Evolutionary conservation across 37 sponge, comb jelly and placozoan genomes (phyloP).

Genomic region (Geodia barretti): DNA sequence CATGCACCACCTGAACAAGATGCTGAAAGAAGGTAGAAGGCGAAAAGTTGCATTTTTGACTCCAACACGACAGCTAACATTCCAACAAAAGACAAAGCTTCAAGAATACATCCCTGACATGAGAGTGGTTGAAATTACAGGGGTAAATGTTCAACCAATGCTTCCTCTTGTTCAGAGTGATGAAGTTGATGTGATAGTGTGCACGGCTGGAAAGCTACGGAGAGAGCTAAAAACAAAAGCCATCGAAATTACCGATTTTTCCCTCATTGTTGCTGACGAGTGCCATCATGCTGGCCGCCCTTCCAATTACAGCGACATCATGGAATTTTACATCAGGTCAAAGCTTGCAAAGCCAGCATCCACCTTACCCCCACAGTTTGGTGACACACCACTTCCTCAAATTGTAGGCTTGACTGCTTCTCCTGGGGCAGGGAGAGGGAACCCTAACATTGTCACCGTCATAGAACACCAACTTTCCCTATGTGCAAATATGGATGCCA

Average conservation of each 20-base stretch:
- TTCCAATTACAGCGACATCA: slow-evolving; percentile 32
- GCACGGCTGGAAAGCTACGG: slow-evolving; percentile 60
- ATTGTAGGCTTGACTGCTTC: slow-evolving; percentile 76
- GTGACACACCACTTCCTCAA: slow-evolving; percentile 24
- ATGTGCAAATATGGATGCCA: slow-evolving; percentile 70
- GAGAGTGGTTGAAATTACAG: slow-evolving; percentile 10
- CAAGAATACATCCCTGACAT: slow-evolving; percentile 9
- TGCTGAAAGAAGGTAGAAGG: slow-evolving; percentile 2
- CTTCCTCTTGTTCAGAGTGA: too few relatives aligned
- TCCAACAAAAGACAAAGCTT: slow-evolving; percentile 46
- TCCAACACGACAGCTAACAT: slow-evolving; percentile 42
- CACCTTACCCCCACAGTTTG: too few relatives aligned
- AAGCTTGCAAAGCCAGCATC: too few relatives aligned
- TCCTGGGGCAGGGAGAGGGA: slow-evolving; percentile 75
- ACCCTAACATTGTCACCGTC: slow-evolving; percentile 5
- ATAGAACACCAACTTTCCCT: slow-evolving; percentile 46
- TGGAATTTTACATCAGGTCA: slow-evolving; percentile 44
- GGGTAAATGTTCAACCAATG: too few relatives aligned
- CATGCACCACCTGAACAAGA: slow-evolving; percentile 44
- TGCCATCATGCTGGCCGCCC: slow-evolving; percentile 53
- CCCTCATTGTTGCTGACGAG: slow-evolving; percentile 59
- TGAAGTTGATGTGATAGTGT: slow-evolving; percentile 55
- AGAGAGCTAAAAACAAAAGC: not conserved
- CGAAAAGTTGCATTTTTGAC: slow-evolving; percentile 54
- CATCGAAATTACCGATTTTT: slow-evolving; percentile 17